Evolutionary conservation across 2,113 vertebrate species (phyloP).

Genomic region (Pleuronectes platessa): DNA sequence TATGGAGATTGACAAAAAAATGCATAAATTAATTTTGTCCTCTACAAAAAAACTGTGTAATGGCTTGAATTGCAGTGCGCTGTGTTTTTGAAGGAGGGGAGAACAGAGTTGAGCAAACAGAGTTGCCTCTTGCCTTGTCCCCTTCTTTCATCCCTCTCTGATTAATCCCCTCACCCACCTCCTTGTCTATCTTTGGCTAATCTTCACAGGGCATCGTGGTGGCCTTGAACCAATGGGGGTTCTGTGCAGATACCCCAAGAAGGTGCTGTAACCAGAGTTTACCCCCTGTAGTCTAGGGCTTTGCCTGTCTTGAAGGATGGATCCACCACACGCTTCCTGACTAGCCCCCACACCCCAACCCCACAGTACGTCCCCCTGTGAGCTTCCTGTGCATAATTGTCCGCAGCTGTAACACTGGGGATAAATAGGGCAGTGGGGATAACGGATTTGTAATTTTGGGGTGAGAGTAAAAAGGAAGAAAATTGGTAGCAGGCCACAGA

Average conservation of each 20-base stretch:
- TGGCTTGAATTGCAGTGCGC: constrained; percentile 1
- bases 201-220: constrained; percentile 56
- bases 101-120: background rate
- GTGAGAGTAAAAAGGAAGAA: constrained; percentile 73
- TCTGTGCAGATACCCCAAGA: constrained; percentile 41
- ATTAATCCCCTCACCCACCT: constrained; percentile 27
- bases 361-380: constrained; percentile 54
- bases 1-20: no score
- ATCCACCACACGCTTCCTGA: constrained; percentile 71
- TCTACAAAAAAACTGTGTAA: constrained; percentile 6
- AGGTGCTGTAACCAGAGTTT: constrained; percentile 61
- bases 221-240: constrained; percentile 21
- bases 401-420: constrained; percentile 80
- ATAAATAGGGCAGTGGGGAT: constrained; percentile 80
- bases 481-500: constrained; percentile 83
- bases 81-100: background rate
- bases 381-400: constrained; percentile 83
- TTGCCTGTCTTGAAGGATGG: constrained; percentile 64
- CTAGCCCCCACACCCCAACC: constrained; percentile 14
- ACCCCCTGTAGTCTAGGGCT: constrained; percentile 42
- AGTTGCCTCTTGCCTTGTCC: constrained; percentile 49
- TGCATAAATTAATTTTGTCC: no score
- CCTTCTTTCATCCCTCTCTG: constrained; percentile 49
- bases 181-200: constrained; percentile 63
- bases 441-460: constrained; percentile 82